Percentiles rank a stretch among this genome's conserved stretches.
Evolutionary conservation across 2,797 vertebrate species (phyloP).

Genomic region (Poeciliopsis gracilis): DNA sequence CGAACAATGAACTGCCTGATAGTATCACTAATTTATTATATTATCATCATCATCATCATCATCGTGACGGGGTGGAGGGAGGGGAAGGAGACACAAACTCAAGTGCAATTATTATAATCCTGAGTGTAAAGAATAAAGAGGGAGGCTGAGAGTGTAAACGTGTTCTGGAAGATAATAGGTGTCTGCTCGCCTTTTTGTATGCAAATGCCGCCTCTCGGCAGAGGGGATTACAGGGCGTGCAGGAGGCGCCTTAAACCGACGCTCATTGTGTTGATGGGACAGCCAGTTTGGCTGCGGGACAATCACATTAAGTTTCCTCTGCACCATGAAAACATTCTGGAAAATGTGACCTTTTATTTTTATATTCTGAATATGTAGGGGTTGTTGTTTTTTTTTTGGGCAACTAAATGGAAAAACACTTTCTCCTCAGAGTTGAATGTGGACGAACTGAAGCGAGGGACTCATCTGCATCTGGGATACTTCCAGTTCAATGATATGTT

Average conservation of each 20-base stretch:
- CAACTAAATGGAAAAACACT: slow-evolving; percentile 40
- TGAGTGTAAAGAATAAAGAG: slow-evolving; percentile 68
- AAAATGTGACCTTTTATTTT: slow-evolving; percentile 27
- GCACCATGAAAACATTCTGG: slow-evolving; percentile 58
- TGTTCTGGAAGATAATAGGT: slow-evolving; percentile 59
- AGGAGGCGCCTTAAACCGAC: slow-evolving; percentile 42
- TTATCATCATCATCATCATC: background rate
- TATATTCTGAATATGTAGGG: slow-evolving; percentile 38
- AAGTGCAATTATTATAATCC: slow-evolving; percentile 81
- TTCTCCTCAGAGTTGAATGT: slow-evolving; percentile 17
- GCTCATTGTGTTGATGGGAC: slow-evolving; percentile 52
- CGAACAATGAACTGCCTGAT: slow-evolving; percentile 22
- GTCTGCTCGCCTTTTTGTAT: slow-evolving; percentile 70
- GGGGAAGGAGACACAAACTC: slow-evolving; percentile 50
- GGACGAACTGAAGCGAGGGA: slow-evolving; percentile 15
- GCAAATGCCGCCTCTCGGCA: slow-evolving; percentile 62
- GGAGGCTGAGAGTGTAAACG: slow-evolving; percentile 57
- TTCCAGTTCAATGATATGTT: slow-evolving; percentile 24
- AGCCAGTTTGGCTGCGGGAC: slow-evolving; percentile 61
- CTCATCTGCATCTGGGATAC: slow-evolving; percentile 42
- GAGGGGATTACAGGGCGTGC: slow-evolving; percentile 50
- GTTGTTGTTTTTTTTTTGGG: slow-evolving; percentile 21
- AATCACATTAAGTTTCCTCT: slow-evolving; percentile 69
- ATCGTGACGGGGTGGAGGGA: background rate
- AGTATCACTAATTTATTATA: slow-evolving; percentile 43